These are phyloP conservation scores for Parazoanthus atlanticus DNA, from an alignment of 92 coral and sea anemone genomes.

Conservation along the genomic window DNA sequence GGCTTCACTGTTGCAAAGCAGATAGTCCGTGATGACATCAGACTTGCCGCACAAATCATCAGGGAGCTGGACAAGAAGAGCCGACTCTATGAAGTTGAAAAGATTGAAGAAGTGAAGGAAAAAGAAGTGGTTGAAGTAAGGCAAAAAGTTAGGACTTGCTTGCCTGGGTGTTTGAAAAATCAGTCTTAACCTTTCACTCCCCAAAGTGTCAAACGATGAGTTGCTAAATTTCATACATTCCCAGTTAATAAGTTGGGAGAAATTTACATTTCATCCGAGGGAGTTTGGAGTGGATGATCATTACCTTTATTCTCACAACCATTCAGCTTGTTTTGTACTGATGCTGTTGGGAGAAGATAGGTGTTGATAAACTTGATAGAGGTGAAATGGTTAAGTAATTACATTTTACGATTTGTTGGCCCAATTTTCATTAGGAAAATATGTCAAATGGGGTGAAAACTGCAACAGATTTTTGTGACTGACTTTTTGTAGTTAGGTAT, in stretches of 20 bases:
- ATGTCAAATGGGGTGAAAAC: too few species aligned
- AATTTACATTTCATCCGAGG: background rate
- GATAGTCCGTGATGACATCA: conserved; percentile 83
- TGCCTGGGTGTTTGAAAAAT: too few species aligned
- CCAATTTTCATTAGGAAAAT: too few species aligned
- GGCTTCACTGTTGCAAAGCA: conserved; percentile 87
- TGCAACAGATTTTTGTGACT: too few species aligned
- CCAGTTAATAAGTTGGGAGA: background rate
- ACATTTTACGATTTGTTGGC: too few species aligned
- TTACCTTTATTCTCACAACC: background rate
- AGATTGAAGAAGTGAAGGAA: conserved; percentile 67
- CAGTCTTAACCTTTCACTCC: too few species aligned
- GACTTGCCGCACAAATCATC: conserved; percentile 83
- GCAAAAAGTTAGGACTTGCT: too few species aligned
- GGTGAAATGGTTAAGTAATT: background rate
- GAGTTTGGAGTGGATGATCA: background rate
- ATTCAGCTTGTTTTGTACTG: background rate
- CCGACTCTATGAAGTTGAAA: conserved; percentile 75
- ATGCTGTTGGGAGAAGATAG: background rate
- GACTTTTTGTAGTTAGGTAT: too few species aligned
- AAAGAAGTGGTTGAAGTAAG: conserved; percentile 73
- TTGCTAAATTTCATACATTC: too few species aligned
- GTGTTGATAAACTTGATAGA: background rate
- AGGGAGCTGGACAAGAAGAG: conserved; percentile 79
- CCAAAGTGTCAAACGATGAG: too few species aligned